Conservation (phyloP, 2,888 invertebrate genomes). For the Andrena trimmerana region DNA sequence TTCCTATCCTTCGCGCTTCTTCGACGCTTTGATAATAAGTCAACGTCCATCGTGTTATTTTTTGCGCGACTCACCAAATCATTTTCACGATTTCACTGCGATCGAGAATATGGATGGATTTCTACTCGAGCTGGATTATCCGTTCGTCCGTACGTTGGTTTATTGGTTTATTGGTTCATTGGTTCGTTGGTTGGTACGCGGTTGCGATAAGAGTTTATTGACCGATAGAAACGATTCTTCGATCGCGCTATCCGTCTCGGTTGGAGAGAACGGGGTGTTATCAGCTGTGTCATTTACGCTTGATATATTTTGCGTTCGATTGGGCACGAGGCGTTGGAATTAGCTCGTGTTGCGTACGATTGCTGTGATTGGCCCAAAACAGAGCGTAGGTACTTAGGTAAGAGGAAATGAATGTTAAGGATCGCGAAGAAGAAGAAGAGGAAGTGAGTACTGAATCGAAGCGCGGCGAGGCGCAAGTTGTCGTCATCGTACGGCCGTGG, state of each 20-base stretch:
- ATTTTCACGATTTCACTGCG: conserved; percentile 10
- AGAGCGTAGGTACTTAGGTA: no score
- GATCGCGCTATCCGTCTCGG: conserved; percentile 42
- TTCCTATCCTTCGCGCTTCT: neutral
- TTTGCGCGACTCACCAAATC: neutral
- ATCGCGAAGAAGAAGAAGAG: no score
- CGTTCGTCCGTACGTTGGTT: no score
- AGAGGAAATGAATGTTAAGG: no score
- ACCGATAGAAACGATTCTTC: conserved; percentile 63
- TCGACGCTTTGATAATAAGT: no score
- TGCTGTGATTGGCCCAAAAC: no score
- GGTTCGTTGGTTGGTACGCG: conserved; percentile 16
- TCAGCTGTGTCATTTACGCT: neutral
- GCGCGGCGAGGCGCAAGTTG: neutral
- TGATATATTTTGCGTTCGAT: neutral
- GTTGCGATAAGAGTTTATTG: conserved; percentile 70
- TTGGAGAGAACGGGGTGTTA: conserved; percentile 24
- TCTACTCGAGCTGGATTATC: conserved; percentile 7
- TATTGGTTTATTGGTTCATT: neutral
- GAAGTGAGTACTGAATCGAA: no score
- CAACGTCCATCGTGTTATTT: neutral
- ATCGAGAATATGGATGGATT: conserved; percentile 9
- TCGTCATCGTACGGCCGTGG: neutral
- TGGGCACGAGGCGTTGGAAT: neutral
- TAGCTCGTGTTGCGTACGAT: no score